Percentiles rank a stretch among this genome's conserved stretches.
Conservation (phyloP, 2,888 invertebrate genomes). For the Drosophila neotestacea region DNA sequence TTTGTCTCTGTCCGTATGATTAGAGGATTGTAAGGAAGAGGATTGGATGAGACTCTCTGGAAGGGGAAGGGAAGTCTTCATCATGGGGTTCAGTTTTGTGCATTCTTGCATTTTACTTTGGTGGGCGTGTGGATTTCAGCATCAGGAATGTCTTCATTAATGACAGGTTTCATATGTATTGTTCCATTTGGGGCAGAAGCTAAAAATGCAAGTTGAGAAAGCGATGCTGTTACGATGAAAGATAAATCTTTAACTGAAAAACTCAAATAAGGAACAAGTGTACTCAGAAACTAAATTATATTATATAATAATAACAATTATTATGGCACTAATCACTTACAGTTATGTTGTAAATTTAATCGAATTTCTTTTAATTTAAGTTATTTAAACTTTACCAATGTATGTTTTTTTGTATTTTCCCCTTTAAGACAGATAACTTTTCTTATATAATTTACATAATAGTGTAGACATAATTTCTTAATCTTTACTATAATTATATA, state of each 20-base stretch:
- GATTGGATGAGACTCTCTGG: constrained; percentile 13
- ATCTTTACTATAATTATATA: too few species aligned
- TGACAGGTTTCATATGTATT: constrained; percentile 56
- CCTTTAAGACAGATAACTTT: too few species aligned
- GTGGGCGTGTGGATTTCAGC: constrained; percentile 59
- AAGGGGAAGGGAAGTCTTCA: constrained; percentile 5
- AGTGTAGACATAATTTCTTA: too few species aligned
- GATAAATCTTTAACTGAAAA: not conserved
- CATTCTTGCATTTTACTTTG: constrained; percentile 46
- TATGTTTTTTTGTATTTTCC: too few species aligned
- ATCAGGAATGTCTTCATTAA: constrained; percentile 73
- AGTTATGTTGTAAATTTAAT: too few species aligned
- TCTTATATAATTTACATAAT: too few species aligned
- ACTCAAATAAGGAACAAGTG: not conserved
- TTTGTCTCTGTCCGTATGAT: constrained; percentile 39
- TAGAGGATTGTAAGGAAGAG: constrained; percentile 2
- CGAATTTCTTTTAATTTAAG: too few species aligned
- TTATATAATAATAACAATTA: too few species aligned
- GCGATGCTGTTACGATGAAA: not conserved
- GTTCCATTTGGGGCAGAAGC: constrained; percentile 10
- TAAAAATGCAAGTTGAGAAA: constrained; percentile 6
- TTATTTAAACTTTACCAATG: too few species aligned
- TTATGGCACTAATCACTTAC: too few species aligned
- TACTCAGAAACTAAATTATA: too few species aligned
- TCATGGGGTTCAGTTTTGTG: constrained; percentile 32